A percentile compares a stretch with the other conserved stretches of the same genome.
phyloP scores from a whole-genome alignment of 2,888 invertebrate genomes.

The Graphium colonna region DNA sequence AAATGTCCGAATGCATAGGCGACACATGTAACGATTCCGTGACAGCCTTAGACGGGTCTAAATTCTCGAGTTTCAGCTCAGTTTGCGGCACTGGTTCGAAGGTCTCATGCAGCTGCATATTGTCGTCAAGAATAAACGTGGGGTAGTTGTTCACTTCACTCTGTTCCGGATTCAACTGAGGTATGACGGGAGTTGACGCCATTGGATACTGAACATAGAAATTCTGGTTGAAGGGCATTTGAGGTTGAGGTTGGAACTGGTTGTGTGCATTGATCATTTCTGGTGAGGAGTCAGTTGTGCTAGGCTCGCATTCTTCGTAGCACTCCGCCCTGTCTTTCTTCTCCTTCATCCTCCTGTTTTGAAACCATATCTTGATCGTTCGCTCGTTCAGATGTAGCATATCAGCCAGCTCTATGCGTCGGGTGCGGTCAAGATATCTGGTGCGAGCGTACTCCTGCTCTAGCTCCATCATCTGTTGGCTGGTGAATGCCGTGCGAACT shows the following conservation, averaged over 20 bases:
- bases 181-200: constrained; percentile 30
- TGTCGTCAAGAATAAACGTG: constrained; percentile 31
- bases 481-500: constrained; percentile 89
- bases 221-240: constrained; percentile 26
- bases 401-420: constrained; percentile 82
- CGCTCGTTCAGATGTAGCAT: constrained; percentile 45
- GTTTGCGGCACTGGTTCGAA: constrained; percentile 32
- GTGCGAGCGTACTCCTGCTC: constrained; percentile 86
- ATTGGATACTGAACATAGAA: constrained; percentile 39
- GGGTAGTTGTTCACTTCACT: constrained; percentile 33
- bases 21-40: constrained; percentile 28
- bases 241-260: constrained; percentile 37
- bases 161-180: constrained; percentile 25
- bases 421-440: constrained; percentile 85
- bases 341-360: constrained; percentile 88
- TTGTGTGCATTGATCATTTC: constrained; percentile 34
- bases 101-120: constrained; percentile 24
- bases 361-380: constrained; percentile 90
- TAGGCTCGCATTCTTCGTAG: constrained; percentile 45
- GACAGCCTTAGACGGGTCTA: constrained; percentile 28
- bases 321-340: constrained; percentile 79
- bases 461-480: constrained; percentile 85
- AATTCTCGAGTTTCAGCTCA: constrained; percentile 4
- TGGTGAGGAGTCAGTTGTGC: constrained; percentile 43
- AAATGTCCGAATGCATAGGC: constrained; percentile 27